A percentile compares a stretch with the other conserved stretches of the same genome.
Evolutionary conservation across 2,797 vertebrate species (phyloP).

Genomic region (Delichon dasypus): DNA sequence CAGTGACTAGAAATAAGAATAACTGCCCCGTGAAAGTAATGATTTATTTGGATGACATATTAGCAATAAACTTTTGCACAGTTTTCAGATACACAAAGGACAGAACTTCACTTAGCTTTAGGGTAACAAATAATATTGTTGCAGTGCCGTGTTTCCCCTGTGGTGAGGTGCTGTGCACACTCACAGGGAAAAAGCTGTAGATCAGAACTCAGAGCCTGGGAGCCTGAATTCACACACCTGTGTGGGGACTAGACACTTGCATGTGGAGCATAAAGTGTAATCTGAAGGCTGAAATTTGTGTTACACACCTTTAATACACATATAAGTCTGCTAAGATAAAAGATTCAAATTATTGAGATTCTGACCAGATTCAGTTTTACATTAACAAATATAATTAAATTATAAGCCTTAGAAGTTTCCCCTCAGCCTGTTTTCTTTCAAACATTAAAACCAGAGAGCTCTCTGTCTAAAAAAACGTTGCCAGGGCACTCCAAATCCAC

Average conservation of each 20-base stretch:
- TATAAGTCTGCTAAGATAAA: background rate
- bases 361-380: background rate
- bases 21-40: background rate
- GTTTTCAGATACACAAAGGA: background rate
- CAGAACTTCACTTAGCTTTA: background rate
- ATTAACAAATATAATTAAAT: background rate
- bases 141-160: background rate
- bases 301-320: background rate
- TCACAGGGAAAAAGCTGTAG: background rate
- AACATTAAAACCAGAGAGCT: background rate
- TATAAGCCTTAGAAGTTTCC: background rate
- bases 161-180: background rate
- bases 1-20: constrained; percentile 6
- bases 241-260: background rate
- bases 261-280: background rate
- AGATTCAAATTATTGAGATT: background rate
- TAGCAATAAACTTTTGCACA: background rate
- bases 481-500: background rate
- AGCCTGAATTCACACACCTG: background rate
- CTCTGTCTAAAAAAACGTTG: background rate
- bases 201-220: background rate
- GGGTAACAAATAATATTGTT: background rate
- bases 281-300: background rate
- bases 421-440: background rate
- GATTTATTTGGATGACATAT: background rate